Evolutionary conservation across 2,888 invertebrate species (phyloP).

Genomic region (Nomada goodeniana): DNA sequence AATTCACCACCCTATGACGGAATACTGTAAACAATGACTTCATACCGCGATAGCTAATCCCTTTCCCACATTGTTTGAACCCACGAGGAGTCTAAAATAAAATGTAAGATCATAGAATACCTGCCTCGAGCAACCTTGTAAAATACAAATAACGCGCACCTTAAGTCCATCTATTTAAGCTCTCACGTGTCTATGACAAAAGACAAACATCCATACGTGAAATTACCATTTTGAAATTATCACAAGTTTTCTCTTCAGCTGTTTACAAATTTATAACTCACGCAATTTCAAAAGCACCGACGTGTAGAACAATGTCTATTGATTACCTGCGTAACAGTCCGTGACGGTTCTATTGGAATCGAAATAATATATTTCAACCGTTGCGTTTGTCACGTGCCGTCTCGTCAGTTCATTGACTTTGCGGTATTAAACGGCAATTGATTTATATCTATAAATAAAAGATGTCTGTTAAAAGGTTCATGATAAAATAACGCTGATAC

Average conservation of each 20-base stretch:
- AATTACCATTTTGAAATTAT: neutral
- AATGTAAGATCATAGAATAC: slow-evolving; percentile 2
- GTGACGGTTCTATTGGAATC: slow-evolving; percentile 4
- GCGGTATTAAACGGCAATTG: slow-evolving; percentile 1
- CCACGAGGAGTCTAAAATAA: slow-evolving; percentile 34
- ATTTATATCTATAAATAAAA: neutral
- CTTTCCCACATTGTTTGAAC: slow-evolving; percentile 8
- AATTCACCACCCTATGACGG: neutral
- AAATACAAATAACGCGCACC: slow-evolving; percentile 3
- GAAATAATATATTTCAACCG: slow-evolving; percentile 33
- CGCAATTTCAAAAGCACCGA: neutral
- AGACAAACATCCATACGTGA: neutral
- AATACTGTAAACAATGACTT: neutral
- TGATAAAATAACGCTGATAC: no score
- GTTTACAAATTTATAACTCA: neutral
- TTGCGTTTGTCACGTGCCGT: slow-evolving; percentile 10
- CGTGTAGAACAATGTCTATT: neutral
- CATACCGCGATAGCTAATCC: neutral
- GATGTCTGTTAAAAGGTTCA: neutral
- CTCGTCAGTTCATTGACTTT: slow-evolving; percentile 25
- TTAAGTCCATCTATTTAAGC: slow-evolving; percentile 36
- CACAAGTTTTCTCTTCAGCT: neutral
- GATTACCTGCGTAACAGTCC: neutral
- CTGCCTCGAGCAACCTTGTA: neutral
- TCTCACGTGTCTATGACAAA: slow-evolving; percentile 1